phyloP scores from a whole-genome alignment of 2,888 invertebrate species.

The Eupithecia exiguata region DNA sequence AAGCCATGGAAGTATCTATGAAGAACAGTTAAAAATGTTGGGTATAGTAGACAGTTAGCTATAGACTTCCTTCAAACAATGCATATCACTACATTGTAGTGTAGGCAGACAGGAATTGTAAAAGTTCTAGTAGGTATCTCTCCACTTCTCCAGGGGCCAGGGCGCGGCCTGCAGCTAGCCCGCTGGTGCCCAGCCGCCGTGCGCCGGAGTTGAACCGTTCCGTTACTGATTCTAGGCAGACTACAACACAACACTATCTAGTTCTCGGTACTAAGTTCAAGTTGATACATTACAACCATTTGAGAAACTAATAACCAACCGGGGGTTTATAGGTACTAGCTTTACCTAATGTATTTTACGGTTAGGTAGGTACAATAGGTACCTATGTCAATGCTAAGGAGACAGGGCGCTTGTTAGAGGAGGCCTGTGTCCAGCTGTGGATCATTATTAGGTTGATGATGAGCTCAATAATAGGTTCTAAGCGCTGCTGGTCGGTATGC shows the following conservation, averaged over 20 bases:
- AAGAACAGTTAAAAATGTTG: not conserved
- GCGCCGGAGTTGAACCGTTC: not conserved
- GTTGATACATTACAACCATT: not conserved
- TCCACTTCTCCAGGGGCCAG: not conserved
- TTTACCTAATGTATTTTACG: no score
- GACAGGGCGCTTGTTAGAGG: no score
- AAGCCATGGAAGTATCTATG: not conserved
- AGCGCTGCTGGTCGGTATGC: no score
- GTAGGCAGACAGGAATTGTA: not conserved
- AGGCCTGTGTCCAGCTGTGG: no score
- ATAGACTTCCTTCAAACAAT: not conserved
- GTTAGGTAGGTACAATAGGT: no score
- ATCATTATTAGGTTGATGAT: no score
- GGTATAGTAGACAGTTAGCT: not conserved
- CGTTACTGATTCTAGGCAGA: not conserved
- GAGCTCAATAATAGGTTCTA: no score
- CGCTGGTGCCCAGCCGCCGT: not conserved
- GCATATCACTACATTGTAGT: not conserved
- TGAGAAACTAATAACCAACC: not conserved
- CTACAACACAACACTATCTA: not conserved
- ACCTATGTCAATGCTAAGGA: no score
- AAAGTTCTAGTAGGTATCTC: not conserved
- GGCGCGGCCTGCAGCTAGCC: not conserved
- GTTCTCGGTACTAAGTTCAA: not conserved
- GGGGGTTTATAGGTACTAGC: not conserved